Evolutionary conservation across 2,888 invertebrate species (phyloP).

Genomic region (Alentia gelatinosa): DNA sequence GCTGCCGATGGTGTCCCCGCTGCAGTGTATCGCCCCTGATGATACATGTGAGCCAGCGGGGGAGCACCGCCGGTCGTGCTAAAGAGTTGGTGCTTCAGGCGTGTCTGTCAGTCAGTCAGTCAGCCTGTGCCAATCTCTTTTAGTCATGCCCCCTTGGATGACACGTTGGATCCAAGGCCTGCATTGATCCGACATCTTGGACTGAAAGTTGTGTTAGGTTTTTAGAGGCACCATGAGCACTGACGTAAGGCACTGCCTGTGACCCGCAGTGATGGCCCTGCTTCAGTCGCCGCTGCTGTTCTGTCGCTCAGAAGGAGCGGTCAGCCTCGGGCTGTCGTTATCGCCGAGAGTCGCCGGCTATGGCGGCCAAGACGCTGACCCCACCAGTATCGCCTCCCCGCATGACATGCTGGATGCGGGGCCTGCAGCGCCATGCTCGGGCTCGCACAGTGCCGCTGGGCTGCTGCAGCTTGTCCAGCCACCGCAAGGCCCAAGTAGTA

Average conservation of each 20-base stretch:
- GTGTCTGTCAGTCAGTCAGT: background rate
- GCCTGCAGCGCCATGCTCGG: constrained; percentile 27
- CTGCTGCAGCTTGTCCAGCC: background rate
- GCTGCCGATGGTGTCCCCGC: background rate
- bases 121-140: background rate
- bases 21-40: background rate
- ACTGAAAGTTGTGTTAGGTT: constrained; percentile 51
- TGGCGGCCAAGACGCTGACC: background rate
- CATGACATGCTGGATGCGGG: constrained; percentile 58
- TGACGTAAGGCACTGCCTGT: background rate
- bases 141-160: constrained; percentile 57
- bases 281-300: constrained; percentile 34
- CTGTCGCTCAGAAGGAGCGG: too few species aligned
- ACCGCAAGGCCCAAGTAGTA: constrained; percentile 32
- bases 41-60: background rate
- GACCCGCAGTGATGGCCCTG: background rate
- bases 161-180: constrained; percentile 62
- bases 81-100: background rate
- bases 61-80: background rate
- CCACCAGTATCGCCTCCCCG: constrained; percentile 52
- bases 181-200: constrained; percentile 46
- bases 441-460: constrained; percentile 21
- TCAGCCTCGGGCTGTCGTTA: constrained; percentile 32
- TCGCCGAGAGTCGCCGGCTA: constrained; percentile 43
- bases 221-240: constrained; percentile 1